A percentile compares a stretch with the other conserved stretches of the same genome.
phyloP scores from a whole-genome alignment of 1,140 invertebrate species.

The Leptoteleia sp. region DNA sequence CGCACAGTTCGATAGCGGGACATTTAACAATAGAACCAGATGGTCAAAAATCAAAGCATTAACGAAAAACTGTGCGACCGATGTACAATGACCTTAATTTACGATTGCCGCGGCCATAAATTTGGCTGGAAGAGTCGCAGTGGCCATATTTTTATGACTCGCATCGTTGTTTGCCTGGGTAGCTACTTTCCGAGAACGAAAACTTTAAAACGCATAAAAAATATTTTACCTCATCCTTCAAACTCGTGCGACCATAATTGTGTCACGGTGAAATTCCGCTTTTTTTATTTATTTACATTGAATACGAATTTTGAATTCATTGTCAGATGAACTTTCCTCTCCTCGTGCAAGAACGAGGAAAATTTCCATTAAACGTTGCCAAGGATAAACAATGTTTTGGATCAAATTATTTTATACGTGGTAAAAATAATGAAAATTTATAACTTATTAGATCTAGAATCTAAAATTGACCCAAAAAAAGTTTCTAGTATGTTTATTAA shows the following conservation, averaged over 20 bases:
- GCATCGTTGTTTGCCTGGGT: constrained; percentile 22
- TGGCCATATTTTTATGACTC: constrained; percentile 35
- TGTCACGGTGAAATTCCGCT: neutral
- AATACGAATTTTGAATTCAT: no score
- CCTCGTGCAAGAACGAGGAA: no score
- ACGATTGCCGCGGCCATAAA: constrained; percentile 25
- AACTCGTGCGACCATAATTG: neutral
- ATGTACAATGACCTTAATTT: constrained; percentile 44
- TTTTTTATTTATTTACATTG: no score
- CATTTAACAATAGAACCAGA: constrained; percentile 30
- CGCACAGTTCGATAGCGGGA: neutral
- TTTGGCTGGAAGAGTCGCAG: constrained; percentile 8
- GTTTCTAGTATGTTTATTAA: no score
- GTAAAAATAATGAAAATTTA: no score
- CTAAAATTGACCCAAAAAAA: no score
- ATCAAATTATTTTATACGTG: no score
- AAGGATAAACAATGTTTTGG: no score
- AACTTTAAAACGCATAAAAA: constrained; percentile 13
- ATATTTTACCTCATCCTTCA: constrained; percentile 2
- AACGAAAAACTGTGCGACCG: constrained; percentile 18
- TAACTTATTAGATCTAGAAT: no score
- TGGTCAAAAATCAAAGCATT: constrained; percentile 35
- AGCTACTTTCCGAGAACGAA: constrained; percentile 16
- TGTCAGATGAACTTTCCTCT: no score
- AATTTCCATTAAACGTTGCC: no score